A percentile compares a stretch with the other conserved stretches of the same genome.
Conservation (phyloP, 2,888 invertebrate genomes). For the Caenorhabditis parvicauda region DNA sequence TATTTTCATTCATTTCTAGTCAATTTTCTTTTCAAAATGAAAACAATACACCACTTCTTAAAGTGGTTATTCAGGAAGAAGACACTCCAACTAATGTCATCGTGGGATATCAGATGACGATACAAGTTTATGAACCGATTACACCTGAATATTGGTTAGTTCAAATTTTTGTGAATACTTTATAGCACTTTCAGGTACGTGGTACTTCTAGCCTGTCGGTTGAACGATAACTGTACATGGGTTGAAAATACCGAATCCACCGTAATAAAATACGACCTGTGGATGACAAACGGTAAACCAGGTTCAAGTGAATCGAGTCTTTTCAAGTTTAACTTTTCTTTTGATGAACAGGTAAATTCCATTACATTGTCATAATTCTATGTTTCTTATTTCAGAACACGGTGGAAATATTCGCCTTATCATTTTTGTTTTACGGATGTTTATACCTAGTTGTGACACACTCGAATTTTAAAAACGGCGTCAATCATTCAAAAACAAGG, state of each 20-base stretch:
- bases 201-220: conserved; percentile 86
- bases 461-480: conserved; percentile 24
- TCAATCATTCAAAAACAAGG: conserved; percentile 22
- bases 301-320: conserved; percentile 76
- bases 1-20: too few species aligned
- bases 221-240: conserved; percentile 78
- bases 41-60: too few species aligned
- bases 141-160: conserved; percentile 76
- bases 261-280: conserved; percentile 80
- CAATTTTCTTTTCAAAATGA: too few species aligned
- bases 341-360: conserved; percentile 74
- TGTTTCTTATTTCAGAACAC: conserved; percentile 69
- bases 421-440: conserved; percentile 31
- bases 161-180: neutral
- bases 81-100: conserved; percentile 82
- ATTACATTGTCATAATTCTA: neutral
- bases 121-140: conserved; percentile 82
- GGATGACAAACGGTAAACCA: conserved; percentile 94
- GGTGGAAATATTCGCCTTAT: conserved; percentile 78
- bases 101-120: conserved; percentile 86
- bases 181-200: conserved; percentile 70
- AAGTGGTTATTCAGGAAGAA: conserved; percentile 75
- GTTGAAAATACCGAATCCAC: conserved; percentile 65
- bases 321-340: conserved; percentile 90
- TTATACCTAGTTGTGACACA: conserved; percentile 30